phyloP scores from a whole-genome alignment of 64 coral and sea anemone genomes.

The Porites lutea region DNA sequence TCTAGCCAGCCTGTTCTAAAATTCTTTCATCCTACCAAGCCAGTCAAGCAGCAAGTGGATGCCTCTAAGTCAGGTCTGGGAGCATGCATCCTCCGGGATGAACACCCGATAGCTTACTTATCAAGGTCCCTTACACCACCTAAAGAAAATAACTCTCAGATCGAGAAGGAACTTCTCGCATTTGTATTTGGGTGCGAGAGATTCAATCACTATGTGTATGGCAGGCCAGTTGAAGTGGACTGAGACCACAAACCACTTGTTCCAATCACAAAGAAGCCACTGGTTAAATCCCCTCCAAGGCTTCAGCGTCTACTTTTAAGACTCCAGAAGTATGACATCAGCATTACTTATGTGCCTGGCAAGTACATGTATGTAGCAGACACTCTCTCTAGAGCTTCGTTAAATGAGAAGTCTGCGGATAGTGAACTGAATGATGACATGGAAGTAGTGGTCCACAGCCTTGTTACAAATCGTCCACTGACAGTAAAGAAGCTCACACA shows the following conservation, averaged over 20 bases:
- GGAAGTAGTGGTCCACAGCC: slow-evolving; percentile 18
- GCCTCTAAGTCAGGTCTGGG: slow-evolving; percentile 27
- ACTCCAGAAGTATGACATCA: not conserved
- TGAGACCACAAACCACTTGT: too few relatives aligned
- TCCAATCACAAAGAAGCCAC: too few relatives aligned
- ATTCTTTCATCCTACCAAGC: not conserved
- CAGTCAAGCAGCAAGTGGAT: slow-evolving; percentile 21
- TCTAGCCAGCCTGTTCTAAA: slow-evolving; percentile 9
- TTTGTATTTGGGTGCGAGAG: not conserved
- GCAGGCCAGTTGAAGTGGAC: not conserved
- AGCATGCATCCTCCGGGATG: slow-evolving; percentile 20
- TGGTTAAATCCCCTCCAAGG: too few relatives aligned
- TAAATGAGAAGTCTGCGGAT: not conserved
- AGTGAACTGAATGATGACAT: not conserved
- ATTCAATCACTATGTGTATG: not conserved
- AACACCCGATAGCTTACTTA: not conserved
- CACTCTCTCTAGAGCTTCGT: not conserved
- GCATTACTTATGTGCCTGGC: too few relatives aligned
- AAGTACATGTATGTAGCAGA: slow-evolving; percentile 22
- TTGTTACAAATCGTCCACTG: slow-evolving; percentile 25
- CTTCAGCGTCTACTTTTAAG: not conserved
- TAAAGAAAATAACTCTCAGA: not conserved
- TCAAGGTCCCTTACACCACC: slow-evolving; percentile 8
- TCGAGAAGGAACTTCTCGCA: slow-evolving; percentile 3
- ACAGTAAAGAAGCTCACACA: slow-evolving; percentile 17